Conservation (phyloP, 1,140 invertebrate genomes). For the Nixonia krombeini region DNA sequence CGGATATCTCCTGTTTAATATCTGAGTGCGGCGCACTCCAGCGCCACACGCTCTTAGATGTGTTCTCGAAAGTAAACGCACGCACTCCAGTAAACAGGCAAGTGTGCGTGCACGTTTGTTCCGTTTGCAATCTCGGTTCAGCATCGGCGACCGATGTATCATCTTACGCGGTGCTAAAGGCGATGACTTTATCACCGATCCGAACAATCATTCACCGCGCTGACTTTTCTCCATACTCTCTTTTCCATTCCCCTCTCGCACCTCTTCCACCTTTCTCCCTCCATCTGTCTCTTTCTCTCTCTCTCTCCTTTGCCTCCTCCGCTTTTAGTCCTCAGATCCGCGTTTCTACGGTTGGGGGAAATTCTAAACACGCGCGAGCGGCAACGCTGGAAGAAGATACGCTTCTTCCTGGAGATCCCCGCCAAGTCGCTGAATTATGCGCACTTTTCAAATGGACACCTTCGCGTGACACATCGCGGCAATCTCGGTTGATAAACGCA, state of each 20-base stretch:
- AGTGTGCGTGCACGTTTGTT: slow-evolving; percentile 13
- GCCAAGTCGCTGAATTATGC: slow-evolving; percentile 30
- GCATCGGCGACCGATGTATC: slow-evolving; percentile 70
- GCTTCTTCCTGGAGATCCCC: slow-evolving; percentile 36
- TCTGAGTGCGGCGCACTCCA: slow-evolving; percentile 33
- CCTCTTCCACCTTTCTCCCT: slow-evolving; percentile 28
- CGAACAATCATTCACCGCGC: slow-evolving; percentile 69
- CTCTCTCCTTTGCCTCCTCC: slow-evolving; percentile 8
- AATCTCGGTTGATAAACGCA: slow-evolving; percentile 15
- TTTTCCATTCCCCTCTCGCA: slow-evolving; percentile 9
- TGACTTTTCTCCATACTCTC: slow-evolving; percentile 28
- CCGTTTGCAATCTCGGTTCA: slow-evolving; percentile 58
- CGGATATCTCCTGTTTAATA: slow-evolving; percentile 51
- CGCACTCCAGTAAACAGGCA: slow-evolving; percentile 16
- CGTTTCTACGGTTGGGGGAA: slow-evolving; percentile 11
- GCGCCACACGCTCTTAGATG: slow-evolving; percentile 14
- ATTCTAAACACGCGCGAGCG: slow-evolving; percentile 29
- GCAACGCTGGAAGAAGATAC: slow-evolving; percentile 6
- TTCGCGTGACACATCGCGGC: slow-evolving; percentile 34
- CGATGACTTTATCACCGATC: slow-evolving; percentile 73
- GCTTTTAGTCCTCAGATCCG: slow-evolving; percentile 8
- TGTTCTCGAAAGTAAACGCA: slow-evolving; percentile 19
- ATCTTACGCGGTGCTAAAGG: slow-evolving; percentile 70
- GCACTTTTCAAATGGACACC: slow-evolving; percentile 44
- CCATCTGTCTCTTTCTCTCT: slow-evolving; percentile 10